Base-by-base conservation (phyloP, 2,113 vertebrate genomes). In the Oreochromis aureus region DNA sequence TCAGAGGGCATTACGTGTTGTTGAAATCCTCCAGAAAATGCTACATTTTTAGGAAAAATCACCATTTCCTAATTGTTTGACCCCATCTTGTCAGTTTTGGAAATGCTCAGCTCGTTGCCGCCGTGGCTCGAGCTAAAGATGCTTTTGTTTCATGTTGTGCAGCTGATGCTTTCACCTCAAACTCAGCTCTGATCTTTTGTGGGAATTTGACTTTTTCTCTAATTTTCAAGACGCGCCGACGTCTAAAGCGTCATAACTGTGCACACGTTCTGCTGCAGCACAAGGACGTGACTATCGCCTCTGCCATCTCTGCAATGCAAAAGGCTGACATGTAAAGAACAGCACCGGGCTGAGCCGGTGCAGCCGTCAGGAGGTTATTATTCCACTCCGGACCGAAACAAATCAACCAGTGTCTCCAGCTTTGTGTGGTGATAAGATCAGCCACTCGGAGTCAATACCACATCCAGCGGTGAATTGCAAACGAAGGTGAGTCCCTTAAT, bases 401-500 rank as follows among this genome's bases (percentile, higher is more conserved):
- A 87, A 89, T 89, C 85, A 89, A 61, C 66, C 63, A 6, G 86
- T 69, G 66, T 73, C 88, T 85, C 73, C 87, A 73, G 85, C 87
- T 86, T 27, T 10, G 71, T 36, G 81, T 34, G 51, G 66, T 10
- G 90, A 93, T 92, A 87, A 87, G 59, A 93, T 93, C 87, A 83
- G 63, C 30, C 18, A 30, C 71, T 89, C 24, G 24, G 19, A 87
- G 78, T 53, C 32, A 32, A 88, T 9, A 51, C 24, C 44, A 22
- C 7, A 10, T 24, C 13, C 76, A 55, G 76, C 39, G 44, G 80
- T 82, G 81, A 86, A 83, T 69, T 22, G 44, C 54, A 53, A 79
- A 53, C 19, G 79, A 89, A 89, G 84, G 92, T 82, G 88, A 89
- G 89, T 85, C 71, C 86, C 78, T 83, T 86, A 89, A 95, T 86